These are phyloP conservation scores for Lates japonicus DNA, from an alignment of 2,797 vertebrate species.

Conservation along the genomic window DNA sequence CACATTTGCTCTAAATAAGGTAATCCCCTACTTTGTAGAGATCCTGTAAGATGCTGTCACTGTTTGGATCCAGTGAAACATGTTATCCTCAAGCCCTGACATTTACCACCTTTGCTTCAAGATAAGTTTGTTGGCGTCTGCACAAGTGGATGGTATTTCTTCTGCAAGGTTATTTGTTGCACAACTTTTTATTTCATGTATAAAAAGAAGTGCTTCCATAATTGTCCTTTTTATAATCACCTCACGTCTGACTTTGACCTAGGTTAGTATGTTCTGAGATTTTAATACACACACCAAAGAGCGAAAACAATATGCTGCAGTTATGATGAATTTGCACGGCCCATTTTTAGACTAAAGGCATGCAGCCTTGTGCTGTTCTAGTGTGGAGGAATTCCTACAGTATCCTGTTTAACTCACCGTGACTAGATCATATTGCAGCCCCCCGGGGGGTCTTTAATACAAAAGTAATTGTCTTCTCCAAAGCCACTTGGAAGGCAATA, in stretches of 20 bases:
- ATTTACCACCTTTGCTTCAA: not conserved
- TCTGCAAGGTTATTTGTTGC: not conserved
- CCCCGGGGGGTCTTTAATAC: constrained; percentile 68
- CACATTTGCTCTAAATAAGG: constrained; percentile 27
- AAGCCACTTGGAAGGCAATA: constrained; percentile 52
- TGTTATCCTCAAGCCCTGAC: not conserved
- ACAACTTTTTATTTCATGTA: constrained; percentile 18
- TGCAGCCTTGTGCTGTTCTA: constrained; percentile 50
- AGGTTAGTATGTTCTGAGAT: constrained; percentile 41
- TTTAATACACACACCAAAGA: constrained; percentile 33
- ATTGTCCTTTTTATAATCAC: constrained; percentile 17
- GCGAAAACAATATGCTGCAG: constrained; percentile 13
- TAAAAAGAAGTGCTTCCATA: constrained; percentile 20
- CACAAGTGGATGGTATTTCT: not conserved
- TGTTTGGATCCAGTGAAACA: constrained; percentile 19
- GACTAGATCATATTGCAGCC: constrained; percentile 71
- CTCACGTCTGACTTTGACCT: constrained; percentile 37
- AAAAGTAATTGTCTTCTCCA: constrained; percentile 77
- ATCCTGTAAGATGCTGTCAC: constrained; percentile 22
- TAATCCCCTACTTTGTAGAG: constrained; percentile 32
- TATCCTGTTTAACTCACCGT: constrained; percentile 68
- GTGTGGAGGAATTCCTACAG: constrained; percentile 68
- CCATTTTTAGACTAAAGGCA: constrained; percentile 46
- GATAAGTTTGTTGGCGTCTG: not conserved
- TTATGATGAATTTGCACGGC: constrained; percentile 27